A percentile compares a stretch with the other conserved stretches of the same genome.
Conservation (phyloP, 2,113 vertebrate genomes). For the Vidua chalybeata region DNA sequence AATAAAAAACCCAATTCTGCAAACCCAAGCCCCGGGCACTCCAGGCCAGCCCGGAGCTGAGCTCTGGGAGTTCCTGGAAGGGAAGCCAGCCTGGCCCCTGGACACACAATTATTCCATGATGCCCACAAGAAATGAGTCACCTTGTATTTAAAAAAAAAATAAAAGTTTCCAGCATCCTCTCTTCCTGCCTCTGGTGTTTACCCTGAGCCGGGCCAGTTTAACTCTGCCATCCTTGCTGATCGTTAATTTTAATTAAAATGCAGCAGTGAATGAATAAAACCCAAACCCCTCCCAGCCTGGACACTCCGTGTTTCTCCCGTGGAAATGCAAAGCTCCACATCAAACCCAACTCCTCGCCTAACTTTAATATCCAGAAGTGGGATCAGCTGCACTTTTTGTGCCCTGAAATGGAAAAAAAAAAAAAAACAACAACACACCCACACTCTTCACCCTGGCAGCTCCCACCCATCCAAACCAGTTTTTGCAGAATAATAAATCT, state of each 20-base stretch:
- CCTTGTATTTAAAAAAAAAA: not conserved
- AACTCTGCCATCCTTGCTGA: not conserved
- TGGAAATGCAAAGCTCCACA: not conserved
- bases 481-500: not conserved
- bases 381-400: not conserved
- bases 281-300: not conserved
- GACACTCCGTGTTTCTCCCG: not conserved
- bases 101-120: constrained; percentile 37
- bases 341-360: not conserved
- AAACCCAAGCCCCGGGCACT: not conserved
- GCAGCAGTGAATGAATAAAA: not conserved
- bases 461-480: not conserved
- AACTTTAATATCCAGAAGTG: not conserved
- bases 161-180: not conserved
- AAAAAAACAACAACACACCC: not conserved
- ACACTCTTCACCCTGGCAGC: not conserved
- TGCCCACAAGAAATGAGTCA: constrained; percentile 46
- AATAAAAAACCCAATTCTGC: not conserved
- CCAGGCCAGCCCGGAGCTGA: rapidly evolving
- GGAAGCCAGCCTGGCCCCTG: not conserved
- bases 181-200: not conserved
- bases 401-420: not conserved
- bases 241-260: rapidly evolving
- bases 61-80: not conserved
- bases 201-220: not conserved